Conservation (phyloP, 2,113 vertebrate species). For the Alosa alosa region DNA sequence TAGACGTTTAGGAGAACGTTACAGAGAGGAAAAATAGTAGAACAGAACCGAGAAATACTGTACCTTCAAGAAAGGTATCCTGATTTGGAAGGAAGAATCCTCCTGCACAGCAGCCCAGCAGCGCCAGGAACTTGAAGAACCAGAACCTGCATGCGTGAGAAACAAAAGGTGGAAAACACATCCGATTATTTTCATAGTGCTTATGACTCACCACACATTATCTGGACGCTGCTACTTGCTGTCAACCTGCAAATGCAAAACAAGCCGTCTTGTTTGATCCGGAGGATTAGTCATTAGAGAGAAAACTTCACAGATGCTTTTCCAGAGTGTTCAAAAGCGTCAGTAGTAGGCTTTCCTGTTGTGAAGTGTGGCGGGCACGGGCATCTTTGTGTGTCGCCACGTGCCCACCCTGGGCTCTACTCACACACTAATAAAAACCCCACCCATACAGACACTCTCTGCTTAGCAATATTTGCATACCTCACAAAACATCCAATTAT, state of each 20-base stretch:
- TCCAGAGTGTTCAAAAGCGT: background rate
- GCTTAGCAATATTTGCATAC: conserved; percentile 40
- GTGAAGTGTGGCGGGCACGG: background rate
- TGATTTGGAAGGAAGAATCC: conserved; percentile 92
- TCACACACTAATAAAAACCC: background rate
- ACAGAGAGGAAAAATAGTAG: background rate
- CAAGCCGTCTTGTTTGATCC: background rate
- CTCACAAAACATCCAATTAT: conserved; percentile 48
- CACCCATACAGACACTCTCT: conserved; percentile 21
- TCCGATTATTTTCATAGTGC: background rate
- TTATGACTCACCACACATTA: background rate
- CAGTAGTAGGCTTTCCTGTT: background rate
- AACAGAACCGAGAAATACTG: background rate
- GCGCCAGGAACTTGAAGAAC: conserved; percentile 86
- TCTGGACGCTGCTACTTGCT: background rate
- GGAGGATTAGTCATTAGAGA: background rate
- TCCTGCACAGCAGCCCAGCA: conserved; percentile 88
- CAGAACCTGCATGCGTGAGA: conserved; percentile 80
- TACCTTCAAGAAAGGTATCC: conserved; percentile 90
- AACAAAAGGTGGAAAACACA: background rate
- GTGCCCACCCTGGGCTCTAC: background rate
- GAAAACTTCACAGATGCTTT: background rate
- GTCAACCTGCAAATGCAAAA: background rate
- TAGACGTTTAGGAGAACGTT: background rate
- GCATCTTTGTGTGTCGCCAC: background rate